These are phyloP conservation scores for Atta texana DNA, from an alignment of 1,140 invertebrate genomes.

Conservation along the genomic window DNA sequence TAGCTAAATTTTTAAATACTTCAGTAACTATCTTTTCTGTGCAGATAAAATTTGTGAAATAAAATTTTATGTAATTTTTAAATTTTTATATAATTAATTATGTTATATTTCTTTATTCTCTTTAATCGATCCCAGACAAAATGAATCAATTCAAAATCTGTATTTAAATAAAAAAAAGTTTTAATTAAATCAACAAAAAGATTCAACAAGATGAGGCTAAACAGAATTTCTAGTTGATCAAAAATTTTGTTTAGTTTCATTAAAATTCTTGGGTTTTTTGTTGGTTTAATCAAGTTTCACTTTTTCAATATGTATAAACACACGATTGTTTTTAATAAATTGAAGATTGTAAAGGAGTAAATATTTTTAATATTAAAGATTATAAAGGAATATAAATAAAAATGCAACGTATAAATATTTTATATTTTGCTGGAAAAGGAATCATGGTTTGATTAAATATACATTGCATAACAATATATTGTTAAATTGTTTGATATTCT, in stretches of 20 bases:
- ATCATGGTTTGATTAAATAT: not conserved
- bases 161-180: no score
- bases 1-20: no score
- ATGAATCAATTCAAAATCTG: not conserved
- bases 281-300: no score
- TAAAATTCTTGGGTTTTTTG: no score
- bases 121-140: not conserved
- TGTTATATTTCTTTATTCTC: not conserved
- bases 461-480: no score
- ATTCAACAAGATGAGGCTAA: no score
- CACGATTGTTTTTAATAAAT: not conserved
- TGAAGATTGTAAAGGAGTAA: not conserved
- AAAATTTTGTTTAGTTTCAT: no score
- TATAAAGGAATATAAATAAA: not conserved
- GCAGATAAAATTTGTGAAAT: not conserved
- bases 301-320: not conserved
- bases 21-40: no score
- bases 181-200: no score
- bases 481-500: not conserved
- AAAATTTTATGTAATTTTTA: not conserved
- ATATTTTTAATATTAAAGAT: no score
- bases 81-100: no score
- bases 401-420: not conserved
- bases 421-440: not conserved
- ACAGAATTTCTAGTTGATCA: no score